phyloP scores from a whole-genome alignment of 92 coral and sea anemone genomes.

The Umimayanthus kanabou region DNA sequence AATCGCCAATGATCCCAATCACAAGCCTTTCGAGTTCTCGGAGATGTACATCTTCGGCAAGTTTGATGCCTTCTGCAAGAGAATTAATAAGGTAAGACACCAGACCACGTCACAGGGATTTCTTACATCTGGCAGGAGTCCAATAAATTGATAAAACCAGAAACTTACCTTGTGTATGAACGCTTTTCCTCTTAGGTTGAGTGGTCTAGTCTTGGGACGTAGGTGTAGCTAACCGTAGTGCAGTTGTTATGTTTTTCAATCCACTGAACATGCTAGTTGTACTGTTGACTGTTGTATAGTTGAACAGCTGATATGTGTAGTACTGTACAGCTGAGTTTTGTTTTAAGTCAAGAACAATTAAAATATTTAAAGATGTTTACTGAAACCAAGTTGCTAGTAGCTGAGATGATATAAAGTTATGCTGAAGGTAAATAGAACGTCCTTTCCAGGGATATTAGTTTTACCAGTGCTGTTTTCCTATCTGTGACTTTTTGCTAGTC shows the following conservation, averaged over 20 bases:
- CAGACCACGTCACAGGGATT: background rate
- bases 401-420: background rate
- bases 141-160: too few species aligned
- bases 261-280: background rate
- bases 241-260: background rate
- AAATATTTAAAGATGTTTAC: background rate
- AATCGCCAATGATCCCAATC: conserved; percentile 78
- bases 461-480: background rate
- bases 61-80: conserved; percentile 80
- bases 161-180: too few species aligned
- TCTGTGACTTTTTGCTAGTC: background rate
- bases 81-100: conserved; percentile 67
- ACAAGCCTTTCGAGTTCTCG: conserved; percentile 83
- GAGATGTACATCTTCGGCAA: conserved; percentile 94
- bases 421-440: background rate
- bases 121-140: too few species aligned
- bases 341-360: background rate
- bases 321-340: background rate
- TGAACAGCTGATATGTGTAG: background rate
- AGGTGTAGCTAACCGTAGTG: too few species aligned
- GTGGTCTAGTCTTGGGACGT: too few species aligned
- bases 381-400: background rate
- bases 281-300: background rate
- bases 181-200: too few species aligned
- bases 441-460: background rate